Conservation (phyloP, 2,113 vertebrate genomes). For the Archilochus colubris region DNA sequence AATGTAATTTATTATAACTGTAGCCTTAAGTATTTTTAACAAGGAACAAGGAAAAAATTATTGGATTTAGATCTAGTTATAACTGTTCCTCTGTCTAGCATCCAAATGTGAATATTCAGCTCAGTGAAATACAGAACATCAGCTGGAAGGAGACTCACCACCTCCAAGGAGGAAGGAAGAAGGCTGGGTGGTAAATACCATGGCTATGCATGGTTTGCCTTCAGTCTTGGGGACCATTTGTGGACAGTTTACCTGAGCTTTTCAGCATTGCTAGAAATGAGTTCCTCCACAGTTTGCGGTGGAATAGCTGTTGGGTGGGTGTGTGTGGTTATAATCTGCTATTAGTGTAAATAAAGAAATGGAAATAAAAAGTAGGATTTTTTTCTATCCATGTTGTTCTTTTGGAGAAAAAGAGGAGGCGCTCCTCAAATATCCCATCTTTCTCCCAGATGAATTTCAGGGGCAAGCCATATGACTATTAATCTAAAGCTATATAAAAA, state of each 20-base stretch:
- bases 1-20: not conserved
- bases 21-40: constrained; percentile 11
- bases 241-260: not conserved
- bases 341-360: not conserved
- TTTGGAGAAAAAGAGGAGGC: not conserved
- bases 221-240: not conserved
- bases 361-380: not conserved
- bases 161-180: not conserved
- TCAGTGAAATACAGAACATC: not conserved
- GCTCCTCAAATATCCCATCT: not conserved
- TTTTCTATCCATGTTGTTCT: not conserved
- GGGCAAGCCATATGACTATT: not conserved
- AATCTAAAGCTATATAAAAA: not conserved
- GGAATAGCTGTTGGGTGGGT: not conserved
- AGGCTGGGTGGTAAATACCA: not conserved
- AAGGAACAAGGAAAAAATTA: not conserved
- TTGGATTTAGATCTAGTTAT: not conserved
- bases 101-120: not conserved
- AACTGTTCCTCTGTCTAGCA: not conserved
- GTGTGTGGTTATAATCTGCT: not conserved
- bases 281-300: not conserved
- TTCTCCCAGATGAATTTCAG: not conserved
- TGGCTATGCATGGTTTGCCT: not conserved
- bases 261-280: not conserved
- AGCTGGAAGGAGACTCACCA: not conserved